Percentiles rank a stretch among this genome's conserved stretches.
Conservation (phyloP, 2,113 vertebrate species). For the Hippocampus guttulatus region DNA sequence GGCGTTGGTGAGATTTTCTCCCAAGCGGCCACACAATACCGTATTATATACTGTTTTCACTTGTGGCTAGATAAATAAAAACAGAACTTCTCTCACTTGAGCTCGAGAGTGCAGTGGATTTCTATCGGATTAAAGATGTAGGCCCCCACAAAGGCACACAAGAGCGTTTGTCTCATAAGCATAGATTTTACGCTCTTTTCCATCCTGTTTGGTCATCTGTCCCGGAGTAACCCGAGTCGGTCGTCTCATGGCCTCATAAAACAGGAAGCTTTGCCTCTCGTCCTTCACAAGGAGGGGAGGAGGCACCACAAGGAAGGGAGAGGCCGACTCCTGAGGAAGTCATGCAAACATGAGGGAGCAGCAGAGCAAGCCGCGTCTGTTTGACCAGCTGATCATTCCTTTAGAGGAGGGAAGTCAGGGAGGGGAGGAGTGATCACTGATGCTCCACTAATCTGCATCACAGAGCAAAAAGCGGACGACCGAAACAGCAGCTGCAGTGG, state of each 20-base stretch:
- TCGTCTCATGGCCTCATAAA: constrained; percentile 33
- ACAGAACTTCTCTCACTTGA: background rate
- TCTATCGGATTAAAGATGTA: background rate
- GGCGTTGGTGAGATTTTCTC: background rate
- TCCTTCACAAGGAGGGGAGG: constrained; percentile 42
- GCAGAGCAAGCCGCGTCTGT: constrained; percentile 46
- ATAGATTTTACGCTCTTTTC: background rate
- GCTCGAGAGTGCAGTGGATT: background rate
- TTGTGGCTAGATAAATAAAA: background rate
- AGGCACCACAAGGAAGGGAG: constrained; percentile 10
- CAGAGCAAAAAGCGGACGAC: constrained; percentile 47
- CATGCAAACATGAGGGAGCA: constrained; percentile 61
- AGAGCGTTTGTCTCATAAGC: background rate
- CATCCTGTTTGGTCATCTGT: constrained; percentile 7
- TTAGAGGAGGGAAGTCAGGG: constrained; percentile 46
- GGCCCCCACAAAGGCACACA: background rate
- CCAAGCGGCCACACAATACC: background rate
- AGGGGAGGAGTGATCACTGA: constrained; percentile 65
- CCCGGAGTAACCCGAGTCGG: constrained; percentile 23
- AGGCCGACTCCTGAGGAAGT: constrained; percentile 45
- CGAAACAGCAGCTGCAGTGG: constrained; percentile 31
- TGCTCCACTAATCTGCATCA: constrained; percentile 60
- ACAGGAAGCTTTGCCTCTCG: constrained; percentile 39
- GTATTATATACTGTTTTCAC: background rate
- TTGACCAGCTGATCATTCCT: constrained; percentile 71